Conservation (phyloP, 2,888 invertebrate species). For the Tipula unca region DNA sequence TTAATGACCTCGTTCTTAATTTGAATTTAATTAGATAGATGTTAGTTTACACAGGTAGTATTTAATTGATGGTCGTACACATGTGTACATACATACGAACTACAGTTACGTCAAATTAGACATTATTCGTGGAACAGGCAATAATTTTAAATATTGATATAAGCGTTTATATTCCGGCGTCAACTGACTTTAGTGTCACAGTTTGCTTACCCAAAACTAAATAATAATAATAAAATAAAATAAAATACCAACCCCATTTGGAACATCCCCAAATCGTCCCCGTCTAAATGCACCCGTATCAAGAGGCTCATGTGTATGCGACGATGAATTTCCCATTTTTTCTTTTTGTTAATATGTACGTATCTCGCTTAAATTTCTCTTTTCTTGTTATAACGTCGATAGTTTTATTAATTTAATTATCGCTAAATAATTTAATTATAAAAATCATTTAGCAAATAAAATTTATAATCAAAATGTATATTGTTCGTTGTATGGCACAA, state of each 20-base stretch:
- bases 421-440: background rate
- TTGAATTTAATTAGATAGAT: background rate
- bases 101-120: background rate
- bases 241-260: conserved; percentile 41
- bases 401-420: background rate
- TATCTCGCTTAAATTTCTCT: background rate
- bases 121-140: background rate
- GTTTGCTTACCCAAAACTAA: background rate
- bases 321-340: conserved; percentile 74
- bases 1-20: background rate
- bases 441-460: background rate
- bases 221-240: background rate
- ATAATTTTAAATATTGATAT: background rate
- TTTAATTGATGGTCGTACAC: background rate
- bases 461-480: background rate
- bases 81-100: background rate
- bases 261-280: conserved; percentile 43
- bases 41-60: background rate
- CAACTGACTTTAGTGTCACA: conserved; percentile 1
- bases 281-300: conserved; percentile 51
- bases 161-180: background rate
- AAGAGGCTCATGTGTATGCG: conserved; percentile 72
- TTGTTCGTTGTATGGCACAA: background rate
- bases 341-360: background rate
- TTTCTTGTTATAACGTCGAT: background rate